A percentile compares a stretch with the other conserved stretches of the same genome.
Conservation (phyloP, 2,113 vertebrate species). For the Phalacrocorax brasilianus region DNA sequence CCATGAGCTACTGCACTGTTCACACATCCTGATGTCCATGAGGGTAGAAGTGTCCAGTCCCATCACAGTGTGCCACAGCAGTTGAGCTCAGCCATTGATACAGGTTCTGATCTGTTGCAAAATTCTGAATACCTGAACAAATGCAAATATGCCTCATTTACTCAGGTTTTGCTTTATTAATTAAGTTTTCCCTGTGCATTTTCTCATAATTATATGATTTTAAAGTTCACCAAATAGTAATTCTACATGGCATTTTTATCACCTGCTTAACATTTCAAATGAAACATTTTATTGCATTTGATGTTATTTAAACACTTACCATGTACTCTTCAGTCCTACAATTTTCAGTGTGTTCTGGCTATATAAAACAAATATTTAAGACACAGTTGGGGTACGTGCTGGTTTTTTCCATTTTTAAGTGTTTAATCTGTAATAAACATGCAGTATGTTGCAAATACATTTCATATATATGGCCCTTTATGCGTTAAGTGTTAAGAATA, state of each 20-base stretch:
- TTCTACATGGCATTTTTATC: slow-evolving; percentile 72
- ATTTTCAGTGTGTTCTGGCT: slow-evolving; percentile 61
- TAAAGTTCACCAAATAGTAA: slow-evolving; percentile 22
- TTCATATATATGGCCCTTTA: slow-evolving; percentile 35
- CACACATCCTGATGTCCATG: rapidly evolving
- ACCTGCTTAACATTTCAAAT: slow-evolving; percentile 68
- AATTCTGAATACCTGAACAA: neutral
- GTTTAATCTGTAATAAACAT: slow-evolving; percentile 73
- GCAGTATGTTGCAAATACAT: slow-evolving; percentile 55
- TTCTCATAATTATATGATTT: slow-evolving; percentile 53
- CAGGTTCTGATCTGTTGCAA: neutral
- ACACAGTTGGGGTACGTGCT: slow-evolving; percentile 43
- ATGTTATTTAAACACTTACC: slow-evolving; percentile 75
- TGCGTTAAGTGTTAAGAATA: slow-evolving; percentile 65
- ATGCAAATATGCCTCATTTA: neutral
- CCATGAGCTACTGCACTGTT: neutral
- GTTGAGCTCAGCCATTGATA: rapidly evolving
- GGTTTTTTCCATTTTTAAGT: slow-evolving; percentile 69
- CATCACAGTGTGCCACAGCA: neutral
- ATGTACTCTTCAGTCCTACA: slow-evolving; percentile 59
- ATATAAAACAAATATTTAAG: slow-evolving; percentile 73
- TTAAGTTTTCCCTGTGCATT: neutral
- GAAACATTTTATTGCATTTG: slow-evolving; percentile 73
- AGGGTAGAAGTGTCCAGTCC: neutral
- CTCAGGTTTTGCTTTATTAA: neutral